phyloP scores from a whole-genome alignment of 2,888 invertebrate genomes.

The Acanthoscelides obtectus region DNA sequence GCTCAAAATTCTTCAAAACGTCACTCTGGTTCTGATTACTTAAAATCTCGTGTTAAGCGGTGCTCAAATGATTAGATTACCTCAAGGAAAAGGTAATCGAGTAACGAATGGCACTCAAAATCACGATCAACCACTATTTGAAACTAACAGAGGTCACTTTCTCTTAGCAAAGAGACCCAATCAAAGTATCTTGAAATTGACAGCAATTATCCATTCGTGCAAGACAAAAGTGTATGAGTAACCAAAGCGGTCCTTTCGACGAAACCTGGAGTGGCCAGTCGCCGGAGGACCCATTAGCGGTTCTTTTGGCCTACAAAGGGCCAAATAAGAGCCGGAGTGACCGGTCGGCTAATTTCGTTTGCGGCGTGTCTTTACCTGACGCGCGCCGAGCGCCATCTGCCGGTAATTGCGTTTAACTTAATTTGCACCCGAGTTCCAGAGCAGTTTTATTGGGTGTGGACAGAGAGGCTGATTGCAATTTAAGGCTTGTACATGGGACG shows the following conservation, averaged over 20 bases:
- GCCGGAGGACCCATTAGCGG: background rate
- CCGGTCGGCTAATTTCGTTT: background rate
- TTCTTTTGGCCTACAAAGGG: conserved; percentile 1
- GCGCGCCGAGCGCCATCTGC: background rate
- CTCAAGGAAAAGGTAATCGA: too few relatives aligned
- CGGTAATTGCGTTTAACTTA: background rate
- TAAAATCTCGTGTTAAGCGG: too few relatives aligned
- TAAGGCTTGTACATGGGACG: background rate
- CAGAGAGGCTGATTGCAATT: background rate
- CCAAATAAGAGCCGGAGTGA: background rate
- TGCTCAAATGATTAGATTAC: too few relatives aligned
- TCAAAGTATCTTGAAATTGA: background rate
- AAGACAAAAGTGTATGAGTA: background rate
- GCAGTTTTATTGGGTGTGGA: background rate
- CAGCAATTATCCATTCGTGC: background rate
- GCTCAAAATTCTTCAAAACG: too few relatives aligned
- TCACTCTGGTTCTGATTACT: too few relatives aligned
- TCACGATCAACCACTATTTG: too few relatives aligned
- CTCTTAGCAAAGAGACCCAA: background rate
- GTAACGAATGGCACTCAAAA: too few relatives aligned
- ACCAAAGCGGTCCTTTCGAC: background rate
- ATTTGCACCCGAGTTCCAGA: background rate
- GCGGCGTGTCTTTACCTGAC: conserved; percentile 1
- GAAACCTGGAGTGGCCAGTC: background rate
- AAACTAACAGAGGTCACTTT: background rate